Evolutionary conservation across 2,113 vertebrate genomes (phyloP), one percentile per base, ranked within the genome.

Genomic region (Vombatus ursinus): DNA sequence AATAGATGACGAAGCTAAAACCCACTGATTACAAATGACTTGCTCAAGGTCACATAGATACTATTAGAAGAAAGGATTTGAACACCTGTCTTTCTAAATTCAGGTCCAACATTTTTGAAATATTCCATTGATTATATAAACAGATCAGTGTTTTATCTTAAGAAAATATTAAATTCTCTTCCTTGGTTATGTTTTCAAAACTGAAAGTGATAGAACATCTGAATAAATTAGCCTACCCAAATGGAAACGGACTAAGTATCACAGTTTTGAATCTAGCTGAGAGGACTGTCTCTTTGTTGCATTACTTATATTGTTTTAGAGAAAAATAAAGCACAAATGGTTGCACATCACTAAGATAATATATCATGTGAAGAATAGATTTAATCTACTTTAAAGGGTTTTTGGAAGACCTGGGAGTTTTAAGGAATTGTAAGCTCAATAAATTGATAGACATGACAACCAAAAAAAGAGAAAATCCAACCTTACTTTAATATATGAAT

Each of bases 211-310:
- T 90, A 51, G 52, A 91, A 50, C 25, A 90, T 3, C 93, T 19
- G 52, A 92, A 92, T 44, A 92, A 90, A 93, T 77, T 48, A 26
- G 57, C 90, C 92, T 92, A 93, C 37, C 61, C 37, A 50, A 47
- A 9, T 52, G 9, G 48, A 16, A 26, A 10, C 94, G 57, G 52
- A 7, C 61, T 8, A 50, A 44, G 51, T 52, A 28, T 91, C 90
- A 53, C 91, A 22, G 89, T 25, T 57, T 93, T 37, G 28, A 94
- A 8, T 47, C 94, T 16, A 48, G 44, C 89, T 94, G n/a, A 93
- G 47, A 94, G 10, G 1, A 89, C 54, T 16, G 50, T 47, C 11
- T 0, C 8, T 53, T 68, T 31, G 23, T 0, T 89, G 10, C n/a
- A 10, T 90, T 52, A 89, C 50, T 94, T 24, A 52, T 23, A 26